Evolutionary conservation across 2,888 invertebrate genomes (phyloP).

Genomic region (Laothoe populi): DNA sequence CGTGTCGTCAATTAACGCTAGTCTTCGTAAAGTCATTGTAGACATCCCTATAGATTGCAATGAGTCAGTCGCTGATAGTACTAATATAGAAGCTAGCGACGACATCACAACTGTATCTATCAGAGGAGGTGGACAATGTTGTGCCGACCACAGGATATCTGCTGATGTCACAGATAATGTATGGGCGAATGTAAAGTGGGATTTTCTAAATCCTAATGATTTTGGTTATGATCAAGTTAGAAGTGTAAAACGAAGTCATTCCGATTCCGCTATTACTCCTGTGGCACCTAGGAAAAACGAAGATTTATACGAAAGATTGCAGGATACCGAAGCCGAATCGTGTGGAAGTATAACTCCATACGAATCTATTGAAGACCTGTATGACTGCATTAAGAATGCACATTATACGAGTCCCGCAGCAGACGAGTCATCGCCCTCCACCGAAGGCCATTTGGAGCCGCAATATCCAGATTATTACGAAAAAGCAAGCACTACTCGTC

Average conservation of each 20-base stretch:
- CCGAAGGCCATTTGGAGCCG: constrained; percentile 74
- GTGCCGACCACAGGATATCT: constrained; percentile 77
- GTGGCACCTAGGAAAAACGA: constrained; percentile 67
- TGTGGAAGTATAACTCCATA: constrained; percentile 80
- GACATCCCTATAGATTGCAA: constrained; percentile 73
- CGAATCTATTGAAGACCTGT: constrained; percentile 80
- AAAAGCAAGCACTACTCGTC: constrained; percentile 70
- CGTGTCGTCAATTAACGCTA: constrained; percentile 60
- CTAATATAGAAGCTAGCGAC: constrained; percentile 66
- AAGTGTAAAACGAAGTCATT: constrained; percentile 75
- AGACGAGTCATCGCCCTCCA: constrained; percentile 75
- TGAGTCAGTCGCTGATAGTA: constrained; percentile 66
- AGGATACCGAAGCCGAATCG: constrained; percentile 69
- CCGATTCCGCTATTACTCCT: constrained; percentile 78
- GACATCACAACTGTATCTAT: constrained; percentile 74
- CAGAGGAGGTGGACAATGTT: constrained; percentile 72
- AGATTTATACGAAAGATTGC: constrained; percentile 75
- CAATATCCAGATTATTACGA: constrained; percentile 76
- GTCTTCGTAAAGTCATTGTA: constrained; percentile 70
- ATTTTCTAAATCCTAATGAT: constrained; percentile 76
- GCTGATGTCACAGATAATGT: constrained; percentile 77
- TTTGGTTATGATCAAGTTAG: constrained; percentile 77
- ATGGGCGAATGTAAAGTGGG: constrained; percentile 79
- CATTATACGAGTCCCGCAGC: constrained; percentile 68
- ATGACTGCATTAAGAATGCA: constrained; percentile 80